Percentiles rank a stretch among this genome's conserved stretches.
These are phyloP conservation scores for Eutrigla gurnardus DNA, from an alignment of 2,797 vertebrate genomes.

Conservation along the genomic window DNA sequence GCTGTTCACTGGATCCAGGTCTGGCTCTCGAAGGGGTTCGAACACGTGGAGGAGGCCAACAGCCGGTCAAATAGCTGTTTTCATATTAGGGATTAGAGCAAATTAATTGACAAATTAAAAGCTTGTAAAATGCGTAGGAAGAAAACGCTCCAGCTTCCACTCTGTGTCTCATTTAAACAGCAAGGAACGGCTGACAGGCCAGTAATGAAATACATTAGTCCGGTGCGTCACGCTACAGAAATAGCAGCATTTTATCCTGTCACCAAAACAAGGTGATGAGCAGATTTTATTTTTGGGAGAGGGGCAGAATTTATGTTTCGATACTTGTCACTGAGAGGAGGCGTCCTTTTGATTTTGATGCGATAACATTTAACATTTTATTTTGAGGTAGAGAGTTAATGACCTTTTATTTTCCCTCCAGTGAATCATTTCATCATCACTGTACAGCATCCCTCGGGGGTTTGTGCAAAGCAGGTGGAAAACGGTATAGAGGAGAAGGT, in stretches of 20 bases:
- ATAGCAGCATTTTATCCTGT: slow-evolving; percentile 75
- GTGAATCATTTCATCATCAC: slow-evolving; percentile 13
- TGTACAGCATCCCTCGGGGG: slow-evolving; percentile 53
- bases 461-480: slow-evolving; percentile 48
- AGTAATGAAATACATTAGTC: slow-evolving; percentile 73
- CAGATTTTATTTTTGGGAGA: slow-evolving; percentile 69
- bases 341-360: slow-evolving; percentile 6
- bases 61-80: neutral
- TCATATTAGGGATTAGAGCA: neutral
- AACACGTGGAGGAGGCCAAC: neutral
- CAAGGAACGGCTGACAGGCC: slow-evolving; percentile 60
- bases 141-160: slow-evolving; percentile 31
- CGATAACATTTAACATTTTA: slow-evolving; percentile 43
- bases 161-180: slow-evolving; percentile 26
- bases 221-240: slow-evolving; percentile 60
- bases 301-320: slow-evolving; percentile 26
- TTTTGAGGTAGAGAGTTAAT: slow-evolving; percentile 4
- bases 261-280: slow-evolving; percentile 73
- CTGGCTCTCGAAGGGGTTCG: slow-evolving; percentile 6
- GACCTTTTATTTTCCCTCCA: neutral
- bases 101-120: slow-evolving; percentile 13
- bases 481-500: slow-evolving; percentile 30
- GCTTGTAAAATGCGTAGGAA: neutral
- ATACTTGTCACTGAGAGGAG: slow-evolving; percentile 26
- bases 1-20: slow-evolving; percentile 45